Evolutionary conservation across 2,888 invertebrate species (phyloP), one percentile per base, ranked within the genome.

Genomic region (Coenonympha glycerion): DNA sequence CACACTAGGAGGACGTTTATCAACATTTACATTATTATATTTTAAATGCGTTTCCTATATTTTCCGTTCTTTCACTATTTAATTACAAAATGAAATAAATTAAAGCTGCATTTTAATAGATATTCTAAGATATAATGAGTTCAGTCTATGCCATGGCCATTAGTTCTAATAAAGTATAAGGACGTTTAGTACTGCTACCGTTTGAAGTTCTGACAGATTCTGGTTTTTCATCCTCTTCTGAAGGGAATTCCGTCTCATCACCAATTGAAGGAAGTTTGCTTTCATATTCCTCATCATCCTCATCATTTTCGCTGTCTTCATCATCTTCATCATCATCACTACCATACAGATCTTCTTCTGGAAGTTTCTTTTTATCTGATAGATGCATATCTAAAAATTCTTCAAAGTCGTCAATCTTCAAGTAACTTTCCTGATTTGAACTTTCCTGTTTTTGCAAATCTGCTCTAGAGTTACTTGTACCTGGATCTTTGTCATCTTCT

Each of bases 131-230:
- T 26, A 19, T 48, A 53, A 28, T 26, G 52, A 53, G 18, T 53
- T 79, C 76, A 79, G 76, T 79, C 79, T 83, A 86, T 69, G 83
- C 78, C 80, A 84, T 83, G 64, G 77, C 75, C 76, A 86, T 79
- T 64, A 86, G 63, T 70, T 84, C 84, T 68, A 86, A 65, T 63
- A 86, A 71, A 61, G 75, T 81, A 57, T 68, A 75, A 39, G 75
- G 79, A 47, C 61, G 71, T 18, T 73, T 30, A 68, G 64, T 60
- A 33, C 61, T 62, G 19, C 67, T 61, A 13, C 63, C 64, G 31
- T 59, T 60, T 11, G 63, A 41, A 21, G 65, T 58, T 50, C 64
- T 64, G 3, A 59, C 48, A n/a, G 61, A 49, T 37, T 62, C 57
- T 44, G 60, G 57, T 39, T 50, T 61, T 15, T 69, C 68, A 22